These are phyloP conservation scores for Apocheima hispidaria DNA, from an alignment of 2,888 invertebrate species.

Conservation along the genomic window DNA sequence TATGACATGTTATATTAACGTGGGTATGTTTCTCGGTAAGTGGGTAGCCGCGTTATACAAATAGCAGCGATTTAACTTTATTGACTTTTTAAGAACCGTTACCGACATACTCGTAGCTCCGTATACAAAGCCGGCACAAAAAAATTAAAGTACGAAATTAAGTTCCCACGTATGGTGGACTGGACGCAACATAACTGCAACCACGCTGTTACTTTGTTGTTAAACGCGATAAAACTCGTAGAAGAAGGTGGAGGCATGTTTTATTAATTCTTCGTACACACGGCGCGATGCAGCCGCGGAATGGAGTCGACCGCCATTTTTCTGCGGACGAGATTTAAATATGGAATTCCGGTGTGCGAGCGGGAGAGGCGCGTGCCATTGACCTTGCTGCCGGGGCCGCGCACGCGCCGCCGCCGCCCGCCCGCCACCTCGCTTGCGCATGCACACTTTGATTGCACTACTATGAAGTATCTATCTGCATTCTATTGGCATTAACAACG, in stretches of 20 bases:
- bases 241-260: constrained; percentile 79
- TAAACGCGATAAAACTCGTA: constrained; percentile 75
- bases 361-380: constrained; percentile 84
- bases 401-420: constrained; percentile 70
- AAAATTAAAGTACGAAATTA: constrained; percentile 62
- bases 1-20: constrained; percentile 46
- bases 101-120: constrained; percentile 41
- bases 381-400: constrained; percentile 82
- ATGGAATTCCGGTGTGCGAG: constrained; percentile 87
- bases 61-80: constrained; percentile 55
- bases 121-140: constrained; percentile 42
- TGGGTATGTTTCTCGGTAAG: constrained; percentile 43
- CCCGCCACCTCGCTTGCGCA: constrained; percentile 39
- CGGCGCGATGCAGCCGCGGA: constrained; percentile 71
- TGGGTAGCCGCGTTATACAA: constrained; percentile 45
- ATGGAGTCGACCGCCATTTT: constrained; percentile 84
- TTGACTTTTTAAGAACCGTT: constrained; percentile 62
- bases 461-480: constrained; percentile 45
- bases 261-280: constrained; percentile 85
- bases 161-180: constrained; percentile 57
- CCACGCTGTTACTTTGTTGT: constrained; percentile 70
- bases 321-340: constrained; percentile 86
- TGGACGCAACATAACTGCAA: constrained; percentile 65
- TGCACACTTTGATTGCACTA: constrained; percentile 59
- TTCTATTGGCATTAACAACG: constrained; percentile 45